phyloP scores from a whole-genome alignment of 2,888 invertebrate genomes.

The Lasioglossum morio region DNA sequence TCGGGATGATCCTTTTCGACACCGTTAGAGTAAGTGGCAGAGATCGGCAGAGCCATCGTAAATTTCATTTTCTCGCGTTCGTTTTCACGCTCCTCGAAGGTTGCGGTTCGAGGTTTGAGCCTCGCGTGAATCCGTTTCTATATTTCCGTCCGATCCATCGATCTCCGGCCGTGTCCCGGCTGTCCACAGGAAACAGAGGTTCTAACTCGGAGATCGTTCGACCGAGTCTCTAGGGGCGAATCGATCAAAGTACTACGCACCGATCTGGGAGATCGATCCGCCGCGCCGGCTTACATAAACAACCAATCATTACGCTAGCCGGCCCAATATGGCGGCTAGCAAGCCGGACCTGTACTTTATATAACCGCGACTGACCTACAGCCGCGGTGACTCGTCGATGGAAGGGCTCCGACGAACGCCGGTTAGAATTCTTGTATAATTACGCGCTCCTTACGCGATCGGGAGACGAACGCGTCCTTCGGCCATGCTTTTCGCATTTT shows the following conservation, averaged over 20 bases:
- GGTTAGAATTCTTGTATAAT: conserved; percentile 37
- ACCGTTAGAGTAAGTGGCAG: conserved; percentile 28
- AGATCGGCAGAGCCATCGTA: not conserved
- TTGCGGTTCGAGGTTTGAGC: conserved; percentile 2
- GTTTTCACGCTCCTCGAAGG: not conserved
- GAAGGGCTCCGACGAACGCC: conserved; percentile 39
- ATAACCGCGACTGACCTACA: conserved; percentile 53
- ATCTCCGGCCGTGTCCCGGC: not conserved
- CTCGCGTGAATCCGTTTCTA: not conserved
- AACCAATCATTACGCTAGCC: conserved; percentile 12
- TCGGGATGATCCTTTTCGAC: conserved; percentile 32
- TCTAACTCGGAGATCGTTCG: not conserved
- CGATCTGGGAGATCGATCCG: not conserved
- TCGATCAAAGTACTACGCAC: no score
- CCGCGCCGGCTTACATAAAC: conserved; percentile 41
- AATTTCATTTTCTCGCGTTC: no score
- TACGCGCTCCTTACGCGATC: conserved; percentile 13
- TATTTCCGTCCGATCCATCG: not conserved
- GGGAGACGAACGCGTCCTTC: conserved; percentile 3
- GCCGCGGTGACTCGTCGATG: not conserved
- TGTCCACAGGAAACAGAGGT: not conserved
- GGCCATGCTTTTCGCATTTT: not conserved
- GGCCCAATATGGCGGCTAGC: conserved; percentile 20
- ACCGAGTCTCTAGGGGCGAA: not conserved
- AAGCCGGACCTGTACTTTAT: conserved; percentile 57